A percentile compares a stretch with the other conserved stretches of the same genome.
These are phyloP conservation scores for Ataeniobius toweri DNA, from an alignment of 2,797 vertebrate genomes.

Conservation along the genomic window DNA sequence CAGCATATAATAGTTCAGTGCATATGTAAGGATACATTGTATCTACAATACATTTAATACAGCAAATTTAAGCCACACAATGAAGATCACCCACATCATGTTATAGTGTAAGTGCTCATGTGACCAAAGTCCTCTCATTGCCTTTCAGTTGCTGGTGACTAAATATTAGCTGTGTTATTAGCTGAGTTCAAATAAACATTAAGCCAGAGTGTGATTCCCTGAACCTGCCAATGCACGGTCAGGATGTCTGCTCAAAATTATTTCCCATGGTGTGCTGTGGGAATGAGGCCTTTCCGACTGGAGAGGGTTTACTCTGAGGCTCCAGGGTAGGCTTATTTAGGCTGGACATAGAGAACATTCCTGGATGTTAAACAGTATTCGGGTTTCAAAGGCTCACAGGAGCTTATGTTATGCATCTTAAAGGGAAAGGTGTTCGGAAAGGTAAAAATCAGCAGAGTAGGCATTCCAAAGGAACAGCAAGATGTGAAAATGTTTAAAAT, in stretches of 20 bases:
- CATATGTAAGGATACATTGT: background rate
- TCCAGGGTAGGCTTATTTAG: slow-evolving; percentile 63
- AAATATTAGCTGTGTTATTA: slow-evolving; percentile 1
- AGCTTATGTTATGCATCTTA: slow-evolving; percentile 36
- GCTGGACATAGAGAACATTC: slow-evolving; percentile 67
- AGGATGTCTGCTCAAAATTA: slow-evolving; percentile 52
- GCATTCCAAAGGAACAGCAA: background rate
- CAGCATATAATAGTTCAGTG: background rate
- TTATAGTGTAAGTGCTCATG: slow-evolving; percentile 6
- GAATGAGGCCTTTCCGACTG: slow-evolving; percentile 53
- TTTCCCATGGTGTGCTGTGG: slow-evolving; percentile 74
- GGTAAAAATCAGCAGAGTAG: background rate
- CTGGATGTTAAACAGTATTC: slow-evolving; percentile 64
- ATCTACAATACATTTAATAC: background rate
- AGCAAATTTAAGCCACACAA: background rate
- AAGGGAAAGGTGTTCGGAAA: slow-evolving; percentile 17
- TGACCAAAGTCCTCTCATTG: background rate
- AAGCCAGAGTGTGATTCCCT: slow-evolving; percentile 37
- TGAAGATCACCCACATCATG: background rate
- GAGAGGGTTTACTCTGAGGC: slow-evolving; percentile 57
- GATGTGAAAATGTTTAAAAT: background rate
- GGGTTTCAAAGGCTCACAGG: slow-evolving; percentile 39
- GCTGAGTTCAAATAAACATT: slow-evolving; percentile 39
- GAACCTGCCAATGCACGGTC: slow-evolving; percentile 34
- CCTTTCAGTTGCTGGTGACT: background rate